phyloP scores from a whole-genome alignment of 2,888 invertebrate species.

The Plagodis dolabraria region DNA sequence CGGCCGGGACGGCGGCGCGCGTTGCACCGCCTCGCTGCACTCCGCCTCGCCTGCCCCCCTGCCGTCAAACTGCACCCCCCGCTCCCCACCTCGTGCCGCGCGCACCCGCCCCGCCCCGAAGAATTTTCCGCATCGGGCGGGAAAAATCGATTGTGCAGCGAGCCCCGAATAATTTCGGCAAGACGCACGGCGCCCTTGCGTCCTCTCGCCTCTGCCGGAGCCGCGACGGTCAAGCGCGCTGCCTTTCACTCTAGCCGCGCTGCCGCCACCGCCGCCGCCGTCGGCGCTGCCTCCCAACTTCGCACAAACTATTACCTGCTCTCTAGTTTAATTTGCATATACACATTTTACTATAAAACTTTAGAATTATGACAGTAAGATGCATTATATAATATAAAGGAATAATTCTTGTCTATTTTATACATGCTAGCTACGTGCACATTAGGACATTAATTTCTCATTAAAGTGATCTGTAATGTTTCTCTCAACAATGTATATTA shows the following conservation, averaged over 20 bases:
- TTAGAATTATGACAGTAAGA: neutral
- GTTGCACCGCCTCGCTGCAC: conserved; percentile 84
- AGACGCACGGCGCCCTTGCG: conserved; percentile 84
- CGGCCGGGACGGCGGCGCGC: conserved; percentile 73
- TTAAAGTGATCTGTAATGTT: too few relatives aligned
- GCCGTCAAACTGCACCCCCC: conserved; percentile 60
- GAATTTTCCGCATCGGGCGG: conserved; percentile 85
- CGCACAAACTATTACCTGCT: conserved; percentile 7
- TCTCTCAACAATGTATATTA: neutral
- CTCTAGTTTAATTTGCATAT: neutral
- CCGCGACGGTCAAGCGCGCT: conserved; percentile 72
- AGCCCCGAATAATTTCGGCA: conserved; percentile 84
- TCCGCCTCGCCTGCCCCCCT: conserved; percentile 80
- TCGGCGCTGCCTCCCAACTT: conserved; percentile 2
- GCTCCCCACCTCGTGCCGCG: conserved; percentile 59
- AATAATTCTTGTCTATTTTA: neutral
- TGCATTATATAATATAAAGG: neutral
- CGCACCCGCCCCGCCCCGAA: conserved; percentile 81
- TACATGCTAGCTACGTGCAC: neutral
- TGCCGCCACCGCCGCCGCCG: conserved; percentile 36
- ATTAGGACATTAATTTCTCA: too few relatives aligned
- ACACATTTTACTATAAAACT: neutral
- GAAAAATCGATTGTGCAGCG: conserved; percentile 85
- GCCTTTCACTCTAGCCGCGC: conserved; percentile 53
- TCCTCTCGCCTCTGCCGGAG: conserved; percentile 53